Evolutionary conservation across 2,113 vertebrate genomes (phyloP).

Genomic region (Hiodon tergisus): DNA sequence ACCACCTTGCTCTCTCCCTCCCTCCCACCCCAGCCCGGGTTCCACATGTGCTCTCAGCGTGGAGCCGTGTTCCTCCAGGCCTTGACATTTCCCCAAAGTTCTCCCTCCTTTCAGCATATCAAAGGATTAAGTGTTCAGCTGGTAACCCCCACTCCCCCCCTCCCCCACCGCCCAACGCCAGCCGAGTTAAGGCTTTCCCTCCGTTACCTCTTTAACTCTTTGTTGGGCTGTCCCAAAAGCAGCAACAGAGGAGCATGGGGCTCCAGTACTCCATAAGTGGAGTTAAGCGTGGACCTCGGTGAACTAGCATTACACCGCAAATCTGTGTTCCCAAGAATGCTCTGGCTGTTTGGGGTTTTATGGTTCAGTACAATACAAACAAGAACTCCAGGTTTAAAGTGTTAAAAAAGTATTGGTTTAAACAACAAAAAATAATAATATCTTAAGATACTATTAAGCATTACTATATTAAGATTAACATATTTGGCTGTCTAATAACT

Average conservation of each 20-base stretch:
- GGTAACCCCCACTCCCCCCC: background rate
- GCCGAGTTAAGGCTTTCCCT: background rate
- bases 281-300: background rate
- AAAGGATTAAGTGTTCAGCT: slow-evolving; percentile 6
- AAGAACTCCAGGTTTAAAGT: too few relatives aligned
- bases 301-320: slow-evolving; percentile 23
- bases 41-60: background rate
- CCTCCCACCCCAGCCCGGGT: slow-evolving; percentile 8
- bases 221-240: background rate
- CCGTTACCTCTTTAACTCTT: background rate
- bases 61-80: slow-evolving; percentile 12
- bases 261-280: background rate
- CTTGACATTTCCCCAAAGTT: background rate
- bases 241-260: background rate
- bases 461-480: too few relatives aligned
- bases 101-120: background rate
- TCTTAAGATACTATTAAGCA: too few relatives aligned
- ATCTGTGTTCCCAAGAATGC: slow-evolving; percentile 28
- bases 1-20: background rate
- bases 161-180: background rate
- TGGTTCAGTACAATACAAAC: too few relatives aligned
- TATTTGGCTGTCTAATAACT: too few relatives aligned
- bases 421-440: too few relatives aligned
- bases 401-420: too few relatives aligned
- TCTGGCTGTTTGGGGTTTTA: slow-evolving; percentile 23